A percentile compares a stretch with the other conserved stretches of the same genome.
Evolutionary conservation across 1,140 invertebrate species (phyloP).

Genomic region (Cephus cinctus): DNA sequence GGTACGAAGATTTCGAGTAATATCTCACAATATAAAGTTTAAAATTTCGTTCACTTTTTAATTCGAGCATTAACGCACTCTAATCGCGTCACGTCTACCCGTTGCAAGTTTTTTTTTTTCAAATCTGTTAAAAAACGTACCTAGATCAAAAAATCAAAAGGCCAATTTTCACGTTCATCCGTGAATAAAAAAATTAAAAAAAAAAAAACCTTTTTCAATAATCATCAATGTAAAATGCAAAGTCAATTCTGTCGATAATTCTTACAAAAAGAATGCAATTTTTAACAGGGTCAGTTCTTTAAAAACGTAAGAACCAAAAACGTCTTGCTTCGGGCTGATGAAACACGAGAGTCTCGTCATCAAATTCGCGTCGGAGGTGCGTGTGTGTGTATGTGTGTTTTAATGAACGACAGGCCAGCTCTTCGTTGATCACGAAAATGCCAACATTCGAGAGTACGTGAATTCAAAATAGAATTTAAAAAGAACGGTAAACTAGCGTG

Average conservation of each 20-base stretch:
- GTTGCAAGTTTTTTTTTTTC: too few relatives aligned
- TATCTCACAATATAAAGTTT: neutral
- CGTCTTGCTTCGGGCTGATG: neutral
- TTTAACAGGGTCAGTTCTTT: too few relatives aligned
- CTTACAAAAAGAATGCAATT: too few relatives aligned
- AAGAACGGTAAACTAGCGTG: constrained; percentile 51
- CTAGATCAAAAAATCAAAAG: neutral
- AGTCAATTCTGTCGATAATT: too few relatives aligned
- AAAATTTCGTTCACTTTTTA: too few relatives aligned
- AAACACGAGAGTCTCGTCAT: constrained; percentile 10
- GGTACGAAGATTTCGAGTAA: constrained; percentile 34
- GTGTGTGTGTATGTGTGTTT: constrained; percentile 21
- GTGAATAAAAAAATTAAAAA: neutral
- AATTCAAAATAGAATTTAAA: constrained; percentile 56
- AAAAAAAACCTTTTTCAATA: neutral
- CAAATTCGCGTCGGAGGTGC: constrained; percentile 14
- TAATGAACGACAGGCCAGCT: constrained; percentile 55
- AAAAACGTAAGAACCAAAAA: neutral
- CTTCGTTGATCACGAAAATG: constrained; percentile 57
- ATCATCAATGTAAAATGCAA: neutral
- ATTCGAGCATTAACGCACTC: too few relatives aligned
- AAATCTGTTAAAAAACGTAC: too few relatives aligned
- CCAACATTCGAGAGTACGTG: constrained; percentile 54
- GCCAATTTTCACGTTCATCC: neutral
- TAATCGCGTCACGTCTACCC: too few relatives aligned